phyloP scores from a whole-genome alignment of 2,888 invertebrate genomes.

The Lasioglossum morio region DNA sequence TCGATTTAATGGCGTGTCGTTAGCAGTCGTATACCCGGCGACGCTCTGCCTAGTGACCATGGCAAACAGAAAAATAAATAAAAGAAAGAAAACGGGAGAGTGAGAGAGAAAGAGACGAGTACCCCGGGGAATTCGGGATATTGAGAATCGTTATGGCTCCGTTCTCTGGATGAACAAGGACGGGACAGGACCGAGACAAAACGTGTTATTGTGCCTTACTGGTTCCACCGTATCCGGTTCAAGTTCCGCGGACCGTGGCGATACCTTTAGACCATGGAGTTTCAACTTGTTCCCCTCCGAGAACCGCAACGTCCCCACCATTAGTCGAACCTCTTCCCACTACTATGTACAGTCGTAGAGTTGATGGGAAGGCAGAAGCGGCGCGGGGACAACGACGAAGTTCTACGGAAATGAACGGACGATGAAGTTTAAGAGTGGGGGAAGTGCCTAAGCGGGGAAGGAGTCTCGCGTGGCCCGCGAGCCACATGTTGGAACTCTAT shows the following conservation, averaged over 20 bases:
- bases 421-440: too few species aligned
- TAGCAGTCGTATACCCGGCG: constrained; percentile 77
- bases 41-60: constrained; percentile 60
- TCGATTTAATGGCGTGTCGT: constrained; percentile 81
- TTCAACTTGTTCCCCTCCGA: too few species aligned
- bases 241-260: background rate
- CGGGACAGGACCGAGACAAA: constrained; percentile 29
- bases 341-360: too few species aligned
- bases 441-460: too few species aligned
- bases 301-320: too few species aligned
- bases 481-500: too few species aligned
- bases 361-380: too few species aligned
- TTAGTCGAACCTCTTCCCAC: too few species aligned
- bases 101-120: constrained; percentile 26
- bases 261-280: constrained; percentile 41
- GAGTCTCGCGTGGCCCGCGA: too few species aligned
- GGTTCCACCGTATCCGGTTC: constrained; percentile 31
- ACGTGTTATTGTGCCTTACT: constrained; percentile 59
- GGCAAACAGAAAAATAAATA: constrained; percentile 31
- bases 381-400: too few species aligned
- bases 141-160: constrained; percentile 65
- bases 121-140: constrained; percentile 65
- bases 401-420: too few species aligned
- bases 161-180: constrained; percentile 2
- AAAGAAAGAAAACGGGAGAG: constrained; percentile 52